phyloP scores from a whole-genome alignment of 2,888 invertebrate genomes.

The Volucella inanis region DNA sequence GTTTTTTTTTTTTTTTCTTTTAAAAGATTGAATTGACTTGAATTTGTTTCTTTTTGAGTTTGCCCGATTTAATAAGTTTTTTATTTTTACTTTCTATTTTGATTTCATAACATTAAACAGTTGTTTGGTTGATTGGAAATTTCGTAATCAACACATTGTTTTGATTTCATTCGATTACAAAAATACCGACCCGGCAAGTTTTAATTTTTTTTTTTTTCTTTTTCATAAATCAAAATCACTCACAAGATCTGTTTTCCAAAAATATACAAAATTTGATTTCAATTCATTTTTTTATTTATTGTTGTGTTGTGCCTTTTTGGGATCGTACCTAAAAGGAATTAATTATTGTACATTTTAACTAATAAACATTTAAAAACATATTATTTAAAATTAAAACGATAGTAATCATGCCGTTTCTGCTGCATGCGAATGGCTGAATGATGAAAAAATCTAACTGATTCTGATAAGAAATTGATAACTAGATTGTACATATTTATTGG shows the following conservation, averaged over 20 bases:
- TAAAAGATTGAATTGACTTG: slow-evolving; percentile 23
- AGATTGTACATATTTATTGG: no score
- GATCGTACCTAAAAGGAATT: slow-evolving; percentile 83
- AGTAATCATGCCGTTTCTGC: slow-evolving; percentile 42
- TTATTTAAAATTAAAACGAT: slow-evolving; percentile 2
- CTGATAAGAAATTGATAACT: neutral
- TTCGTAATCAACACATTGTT: no score
- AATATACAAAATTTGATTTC: slow-evolving; percentile 26
- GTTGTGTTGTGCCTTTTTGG: slow-evolving; percentile 81
- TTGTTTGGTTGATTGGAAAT: neutral
- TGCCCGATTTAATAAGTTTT: slow-evolving; percentile 46
- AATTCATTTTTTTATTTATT: slow-evolving; percentile 44
- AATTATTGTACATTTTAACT: slow-evolving; percentile 59
- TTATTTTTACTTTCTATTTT: slow-evolving; percentile 12
- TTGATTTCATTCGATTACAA: neutral
- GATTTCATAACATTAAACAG: slow-evolving; percentile 52
- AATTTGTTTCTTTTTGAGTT: slow-evolving; percentile 34
- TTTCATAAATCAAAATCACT: slow-evolving; percentile 66
- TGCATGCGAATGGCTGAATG: slow-evolving; percentile 65
- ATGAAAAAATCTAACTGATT: slow-evolving; percentile 26
- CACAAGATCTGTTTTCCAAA: slow-evolving; percentile 52
- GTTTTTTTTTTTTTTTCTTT: slow-evolving; percentile 45
- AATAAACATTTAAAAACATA: slow-evolving; percentile 51
- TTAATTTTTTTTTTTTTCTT: no score
- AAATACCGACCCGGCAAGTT: neutral